Base-by-base conservation (phyloP, 2,888 invertebrate genomes). In the Thera britannica region DNA sequence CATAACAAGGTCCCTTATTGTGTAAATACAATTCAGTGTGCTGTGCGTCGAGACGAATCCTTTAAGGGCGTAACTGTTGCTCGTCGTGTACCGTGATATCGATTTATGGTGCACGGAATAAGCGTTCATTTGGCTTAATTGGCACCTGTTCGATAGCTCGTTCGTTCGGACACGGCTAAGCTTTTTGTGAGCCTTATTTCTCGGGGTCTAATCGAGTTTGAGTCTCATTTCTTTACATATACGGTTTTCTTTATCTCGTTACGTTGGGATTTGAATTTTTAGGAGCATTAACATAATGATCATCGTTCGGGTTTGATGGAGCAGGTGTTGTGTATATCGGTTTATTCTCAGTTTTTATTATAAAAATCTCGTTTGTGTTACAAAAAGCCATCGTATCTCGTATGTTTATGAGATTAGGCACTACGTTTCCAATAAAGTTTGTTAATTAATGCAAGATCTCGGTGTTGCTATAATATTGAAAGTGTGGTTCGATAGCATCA, bases 1-100 rank as follows among this genome's bases (percentile, higher is more conserved):
- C 85, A 90, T 89, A 92, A 92, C 93, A 93, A 92, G 93, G 91
- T 88, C 84, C 81, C 81, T 86, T 93, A 87, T 93, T 88, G 91
- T 88, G 79, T 86, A 83, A 84, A 84, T 82, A 83, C 77, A 78
- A 82, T 82, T 79, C 81, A 77, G 79, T 83, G 82, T 83, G 80
- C 84, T 81, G 84, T 85, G 81, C 79, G 79, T 83, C 82, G 85
- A 79, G 79, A 82, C 83, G 86, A 86, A 86, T 88, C 84, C 87
- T 86, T 87, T 85, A 89, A 93, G 92, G 90, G 88, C 89, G 89
- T 92, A 93, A 90, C 89, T 85, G 88, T 86, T 83, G 81, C 80
- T 79, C 75, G 75, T 75, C 75, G 81, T 82, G 80, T 86, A 88
- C 85, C 84, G 88, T 87, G 88, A 88, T 92, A 92, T 92, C 89